Percentiles rank a stretch among this genome's conserved stretches.
phyloP scores from a whole-genome alignment of 92 coral and sea anemone species.

The Phymanthus crucifer region DNA sequence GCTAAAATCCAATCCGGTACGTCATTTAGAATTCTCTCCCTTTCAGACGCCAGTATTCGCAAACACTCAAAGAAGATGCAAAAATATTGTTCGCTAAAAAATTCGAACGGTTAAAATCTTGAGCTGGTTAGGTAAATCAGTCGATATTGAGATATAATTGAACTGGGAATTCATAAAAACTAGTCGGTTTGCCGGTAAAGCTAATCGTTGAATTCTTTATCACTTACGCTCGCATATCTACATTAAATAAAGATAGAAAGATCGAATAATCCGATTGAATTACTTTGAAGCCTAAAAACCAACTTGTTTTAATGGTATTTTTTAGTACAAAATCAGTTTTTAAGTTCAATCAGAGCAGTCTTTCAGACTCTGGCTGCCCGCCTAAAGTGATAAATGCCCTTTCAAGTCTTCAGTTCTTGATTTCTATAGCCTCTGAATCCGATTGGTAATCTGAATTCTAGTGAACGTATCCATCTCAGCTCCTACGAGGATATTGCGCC shows the following conservation, averaged over 20 bases:
- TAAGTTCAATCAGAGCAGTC: neutral
- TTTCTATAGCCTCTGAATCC: neutral
- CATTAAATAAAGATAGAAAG: conserved; percentile 1
- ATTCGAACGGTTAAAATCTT: neutral
- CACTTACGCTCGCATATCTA: neutral
- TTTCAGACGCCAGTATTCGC: neutral
- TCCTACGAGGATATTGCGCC: no score
- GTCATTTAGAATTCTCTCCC: no score
- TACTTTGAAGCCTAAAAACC: neutral
- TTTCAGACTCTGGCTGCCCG: neutral
- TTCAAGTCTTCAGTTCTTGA: neutral
- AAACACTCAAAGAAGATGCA: neutral
- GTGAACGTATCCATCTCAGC: neutral
- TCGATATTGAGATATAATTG: conserved; percentile 2
- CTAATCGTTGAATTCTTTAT: conserved; percentile 2
- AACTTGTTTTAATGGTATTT: neutral
- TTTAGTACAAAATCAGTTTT: neutral
- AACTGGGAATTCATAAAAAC: neutral
- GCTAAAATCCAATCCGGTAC: neutral
- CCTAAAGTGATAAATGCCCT: neutral
- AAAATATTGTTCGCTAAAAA: neutral
- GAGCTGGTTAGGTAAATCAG: neutral
- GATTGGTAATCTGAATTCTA: neutral
- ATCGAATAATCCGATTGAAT: conserved; percentile 1
- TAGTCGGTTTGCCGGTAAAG: conserved; percentile 5